Percentiles rank a stretch among this genome's conserved stretches.
phyloP scores from a whole-genome alignment of 2,113 vertebrate genomes.

The Rhodinocichla rosea region DNA sequence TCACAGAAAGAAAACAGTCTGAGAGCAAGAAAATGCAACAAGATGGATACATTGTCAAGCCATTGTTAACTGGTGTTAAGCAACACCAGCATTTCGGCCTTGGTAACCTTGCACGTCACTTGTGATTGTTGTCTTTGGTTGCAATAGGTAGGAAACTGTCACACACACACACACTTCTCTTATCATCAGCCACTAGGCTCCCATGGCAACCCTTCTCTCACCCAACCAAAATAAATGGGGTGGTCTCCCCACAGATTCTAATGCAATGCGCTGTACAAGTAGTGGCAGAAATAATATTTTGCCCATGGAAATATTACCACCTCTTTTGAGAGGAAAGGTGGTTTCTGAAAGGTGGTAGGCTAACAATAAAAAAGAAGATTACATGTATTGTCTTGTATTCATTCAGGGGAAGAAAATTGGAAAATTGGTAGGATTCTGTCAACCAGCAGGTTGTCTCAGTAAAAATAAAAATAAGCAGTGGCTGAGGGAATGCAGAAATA shows the following conservation, averaged over 20 bases:
- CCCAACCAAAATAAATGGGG: background rate
- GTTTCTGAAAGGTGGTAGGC: background rate
- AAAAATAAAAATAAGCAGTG: slow-evolving; percentile 38
- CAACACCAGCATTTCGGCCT: background rate
- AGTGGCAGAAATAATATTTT: background rate
- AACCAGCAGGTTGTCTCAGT: background rate
- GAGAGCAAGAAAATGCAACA: background rate
- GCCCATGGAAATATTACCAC: background rate
- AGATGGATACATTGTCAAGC: background rate
- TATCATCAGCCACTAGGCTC: background rate
- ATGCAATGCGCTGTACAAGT: background rate
- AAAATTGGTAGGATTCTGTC: slow-evolving; percentile 7
- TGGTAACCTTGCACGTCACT: background rate
- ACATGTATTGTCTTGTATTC: background rate
- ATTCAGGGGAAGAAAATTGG: background rate
- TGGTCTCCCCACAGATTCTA: background rate
- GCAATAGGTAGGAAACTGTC: background rate
- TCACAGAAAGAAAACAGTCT: background rate
- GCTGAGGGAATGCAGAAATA: background rate
- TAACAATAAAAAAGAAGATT: background rate
- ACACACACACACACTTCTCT: background rate
- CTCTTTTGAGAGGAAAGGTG: background rate
- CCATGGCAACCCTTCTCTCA: background rate
- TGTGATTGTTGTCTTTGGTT: background rate
- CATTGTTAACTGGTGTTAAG: background rate